Percentiles rank a stretch among this genome's conserved stretches.
Conservation (phyloP, 2,888 invertebrate genomes). For the Altica lythri region DNA sequence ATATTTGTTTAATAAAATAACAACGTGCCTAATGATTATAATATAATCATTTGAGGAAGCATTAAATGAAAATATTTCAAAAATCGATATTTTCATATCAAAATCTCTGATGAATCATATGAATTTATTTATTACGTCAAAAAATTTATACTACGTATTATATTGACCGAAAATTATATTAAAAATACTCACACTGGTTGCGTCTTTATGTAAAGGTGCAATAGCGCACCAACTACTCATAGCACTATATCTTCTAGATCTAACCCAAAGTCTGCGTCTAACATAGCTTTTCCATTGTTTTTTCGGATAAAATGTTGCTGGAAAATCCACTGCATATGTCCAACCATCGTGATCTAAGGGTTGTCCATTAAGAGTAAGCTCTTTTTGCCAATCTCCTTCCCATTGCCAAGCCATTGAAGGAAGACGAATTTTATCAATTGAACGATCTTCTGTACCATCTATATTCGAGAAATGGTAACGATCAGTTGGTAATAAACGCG, state of each 20-base stretch:
- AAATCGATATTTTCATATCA: too few relatives aligned
- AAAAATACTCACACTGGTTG: constrained; percentile 66
- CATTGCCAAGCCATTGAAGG: constrained; percentile 97
- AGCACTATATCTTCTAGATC: constrained; percentile 84
- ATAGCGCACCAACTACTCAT: constrained; percentile 93
- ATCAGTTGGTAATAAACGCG: constrained; percentile 84
- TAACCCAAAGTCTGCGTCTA: constrained; percentile 85
- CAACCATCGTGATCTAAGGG: constrained; percentile 90
- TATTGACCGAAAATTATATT: too few relatives aligned
- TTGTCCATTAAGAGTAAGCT: constrained; percentile 80
- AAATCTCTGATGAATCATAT: too few relatives aligned
- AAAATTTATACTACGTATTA: too few relatives aligned
- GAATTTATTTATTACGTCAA: too few relatives aligned
- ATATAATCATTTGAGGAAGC: too few relatives aligned
- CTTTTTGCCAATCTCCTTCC: constrained; percentile 93
- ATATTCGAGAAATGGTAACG: constrained; percentile 83
- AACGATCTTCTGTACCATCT: constrained; percentile 79
- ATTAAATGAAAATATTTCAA: too few relatives aligned
- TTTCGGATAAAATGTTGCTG: constrained; percentile 76
- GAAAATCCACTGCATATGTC: constrained; percentile 93
- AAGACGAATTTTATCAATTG: constrained; percentile 79
- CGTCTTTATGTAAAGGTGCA: constrained; percentile 85
- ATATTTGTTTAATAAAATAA: too few relatives aligned
- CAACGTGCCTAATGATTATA: too few relatives aligned
- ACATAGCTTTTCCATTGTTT: constrained; percentile 92